Evolutionary conservation across 2,113 vertebrate species (phyloP).

Genomic region (Onychostruthus taczanowskii): DNA sequence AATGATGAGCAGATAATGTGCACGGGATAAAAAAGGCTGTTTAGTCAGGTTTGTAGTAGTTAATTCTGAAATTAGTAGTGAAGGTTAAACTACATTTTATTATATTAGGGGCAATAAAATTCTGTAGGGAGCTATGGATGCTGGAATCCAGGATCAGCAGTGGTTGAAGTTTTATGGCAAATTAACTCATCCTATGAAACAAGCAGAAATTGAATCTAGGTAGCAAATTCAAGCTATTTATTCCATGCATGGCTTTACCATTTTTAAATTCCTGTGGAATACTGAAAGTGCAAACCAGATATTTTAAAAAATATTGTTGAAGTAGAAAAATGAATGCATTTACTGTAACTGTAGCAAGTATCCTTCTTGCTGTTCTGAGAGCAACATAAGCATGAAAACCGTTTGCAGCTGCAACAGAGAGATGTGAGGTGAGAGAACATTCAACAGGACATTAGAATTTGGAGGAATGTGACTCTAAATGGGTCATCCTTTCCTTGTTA

Average conservation of each 20-base stretch:
- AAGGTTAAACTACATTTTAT: constrained; percentile 41
- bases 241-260: neutral
- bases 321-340: neutral
- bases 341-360: neutral
- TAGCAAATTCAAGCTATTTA: neutral
- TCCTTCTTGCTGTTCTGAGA: neutral
- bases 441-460: neutral
- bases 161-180: constrained; percentile 18
- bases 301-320: neutral
- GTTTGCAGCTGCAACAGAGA: neutral
- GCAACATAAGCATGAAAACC: neutral
- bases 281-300: neutral
- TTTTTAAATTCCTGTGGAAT: neutral
- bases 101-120: constrained; percentile 3
- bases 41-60: constrained; percentile 14
- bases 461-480: neutral
- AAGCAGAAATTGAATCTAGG: neutral
- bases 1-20: neutral
- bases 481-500: neutral
- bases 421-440: neutral
- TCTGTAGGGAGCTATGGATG: neutral
- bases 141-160: neutral
- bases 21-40: neutral
- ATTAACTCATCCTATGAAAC: constrained; percentile 3
- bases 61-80: constrained; percentile 46